Base-by-base conservation (phyloP, 2,888 invertebrate genomes). In the Cephus nigrinus region DNA sequence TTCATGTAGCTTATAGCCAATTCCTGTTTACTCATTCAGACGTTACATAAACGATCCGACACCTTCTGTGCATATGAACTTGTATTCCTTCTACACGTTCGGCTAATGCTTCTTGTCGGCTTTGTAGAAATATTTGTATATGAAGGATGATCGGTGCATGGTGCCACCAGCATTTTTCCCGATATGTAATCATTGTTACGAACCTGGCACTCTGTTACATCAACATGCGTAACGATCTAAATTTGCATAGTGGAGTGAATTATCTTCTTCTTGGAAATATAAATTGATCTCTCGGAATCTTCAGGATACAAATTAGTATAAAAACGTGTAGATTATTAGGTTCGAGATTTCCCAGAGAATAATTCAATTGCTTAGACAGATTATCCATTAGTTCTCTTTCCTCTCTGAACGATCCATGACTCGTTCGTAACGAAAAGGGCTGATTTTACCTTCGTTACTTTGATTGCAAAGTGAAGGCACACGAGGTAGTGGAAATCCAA, bases 21-120 rank as follows among this genome's bases (percentile, higher is more conserved):
- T 82, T 78, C 77, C 68, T 80, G 78, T 86, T 84, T 84, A 83
- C 78, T 15, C 12, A 33, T 33, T 15, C 31, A 55, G 73, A 69
- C 55, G 75, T 85, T 85, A 80, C 78, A 79, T 83, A 82, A 85
- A 81, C 76, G 30, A 73, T 36, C 30, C 73, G 32, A 69, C 79
- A 79, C 74, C 76, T 78, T 40, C 74, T 76, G 73, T 81, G 77
- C 79, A 76, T 81, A 23, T 55, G 55, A 55, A 55, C 55, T 55
- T 55, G 0, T 23, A 55, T 55, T 55, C 9, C 23, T 55, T 55
- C 23, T 55, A 23, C 0, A 55, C 9, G 23, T 55, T 55, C 2
- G 55, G 55, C 55, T 23, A 55, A 55, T 55, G 55, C 55, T 55
- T 55, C 23, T 23, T 9, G 9, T 55, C 55, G 9, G 9, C 23